Evolutionary conservation across 1,140 invertebrate species (phyloP), one percentile per base, ranked within the genome.

Genomic region (Atta texana): DNA sequence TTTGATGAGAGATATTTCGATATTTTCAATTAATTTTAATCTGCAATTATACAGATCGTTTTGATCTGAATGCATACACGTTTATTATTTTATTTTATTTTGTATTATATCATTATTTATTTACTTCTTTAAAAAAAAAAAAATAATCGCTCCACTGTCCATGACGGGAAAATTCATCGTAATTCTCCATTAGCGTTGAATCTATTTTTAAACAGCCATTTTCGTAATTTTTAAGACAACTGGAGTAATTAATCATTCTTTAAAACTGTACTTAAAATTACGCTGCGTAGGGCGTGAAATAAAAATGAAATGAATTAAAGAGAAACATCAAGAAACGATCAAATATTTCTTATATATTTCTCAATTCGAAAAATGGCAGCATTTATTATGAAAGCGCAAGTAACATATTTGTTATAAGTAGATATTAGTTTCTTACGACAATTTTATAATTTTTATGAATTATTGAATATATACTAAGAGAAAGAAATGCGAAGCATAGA

Each of bases 151-250:
- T 57, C 16, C 18, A 21, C 10, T 8, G 34, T 18, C 44, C 39
- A 21, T 55, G 16, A 82, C 24, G 49, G 31, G 10, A 51, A 28
- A 59, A 82, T 59, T 84, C 39, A 39, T 74, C 69, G 4, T 75
- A 51, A 84, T 75, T 84, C 57, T 51, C 80, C 69, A 84, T 84
- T 84, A 84, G 57, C 80, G n/a, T 61, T 75, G 57, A 49, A 84
- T 75, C 18, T 61, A 61, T 84, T 84, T 84, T 74, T 82, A 74
- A 82, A 6, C 24, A 74, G 80, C 55, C 39, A 24, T 49, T 61
- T n/a, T 10, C n/a, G 57, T 51, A 61, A 75, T 84, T 21, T 84
- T 61, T 74, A 84, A 61, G 66, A 31, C 66, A 39, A 82, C 68
- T 59, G 44, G 12, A 81, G 28, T 69, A 74, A 84, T 84, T 75